phyloP scores from a whole-genome alignment of 2,888 invertebrate genomes.

The Amblyjoppa fuscipennis region DNA sequence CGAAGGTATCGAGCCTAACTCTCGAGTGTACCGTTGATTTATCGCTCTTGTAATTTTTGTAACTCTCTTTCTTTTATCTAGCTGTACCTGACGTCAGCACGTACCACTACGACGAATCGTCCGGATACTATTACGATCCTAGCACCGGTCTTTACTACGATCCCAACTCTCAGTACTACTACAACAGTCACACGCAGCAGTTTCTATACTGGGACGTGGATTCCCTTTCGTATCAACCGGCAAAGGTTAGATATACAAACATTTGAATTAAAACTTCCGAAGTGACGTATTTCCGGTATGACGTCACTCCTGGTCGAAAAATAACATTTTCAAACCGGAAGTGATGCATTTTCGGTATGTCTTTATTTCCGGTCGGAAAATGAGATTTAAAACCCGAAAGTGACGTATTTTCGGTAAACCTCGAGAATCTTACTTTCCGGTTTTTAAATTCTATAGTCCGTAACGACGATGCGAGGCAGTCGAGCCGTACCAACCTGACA shows the following conservation, averaged over 20 bases:
- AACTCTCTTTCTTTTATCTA: slow-evolving; percentile 74
- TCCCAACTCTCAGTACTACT: slow-evolving; percentile 98
- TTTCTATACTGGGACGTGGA: slow-evolving; percentile 98
- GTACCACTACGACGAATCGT: slow-evolving; percentile 97
- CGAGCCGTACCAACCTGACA: neutral
- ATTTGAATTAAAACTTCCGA: no score
- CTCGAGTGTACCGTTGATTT: neutral
- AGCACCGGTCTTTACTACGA: slow-evolving; percentile 98
- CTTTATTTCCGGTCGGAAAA: no score
- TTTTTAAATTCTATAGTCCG: no score
- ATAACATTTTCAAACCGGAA: no score
- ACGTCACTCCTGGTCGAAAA: no score
- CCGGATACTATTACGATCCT: slow-evolving; percentile 98
- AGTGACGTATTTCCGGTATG: no score
- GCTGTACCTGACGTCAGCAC: slow-evolving; percentile 95
- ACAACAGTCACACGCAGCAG: slow-evolving; percentile 95
- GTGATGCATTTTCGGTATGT: no score
- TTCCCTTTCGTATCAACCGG: slow-evolving; percentile 83
- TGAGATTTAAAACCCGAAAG: no score
- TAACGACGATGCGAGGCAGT: no score
- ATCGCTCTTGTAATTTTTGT: neutral
- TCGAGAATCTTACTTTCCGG: no score
- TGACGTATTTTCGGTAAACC: no score
- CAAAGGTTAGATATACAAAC: slow-evolving; percentile 69
- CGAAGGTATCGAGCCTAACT: neutral